These are phyloP conservation scores for Drosophila saltans DNA, from an alignment of 1,140 invertebrate genomes.

Conservation along the genomic window DNA sequence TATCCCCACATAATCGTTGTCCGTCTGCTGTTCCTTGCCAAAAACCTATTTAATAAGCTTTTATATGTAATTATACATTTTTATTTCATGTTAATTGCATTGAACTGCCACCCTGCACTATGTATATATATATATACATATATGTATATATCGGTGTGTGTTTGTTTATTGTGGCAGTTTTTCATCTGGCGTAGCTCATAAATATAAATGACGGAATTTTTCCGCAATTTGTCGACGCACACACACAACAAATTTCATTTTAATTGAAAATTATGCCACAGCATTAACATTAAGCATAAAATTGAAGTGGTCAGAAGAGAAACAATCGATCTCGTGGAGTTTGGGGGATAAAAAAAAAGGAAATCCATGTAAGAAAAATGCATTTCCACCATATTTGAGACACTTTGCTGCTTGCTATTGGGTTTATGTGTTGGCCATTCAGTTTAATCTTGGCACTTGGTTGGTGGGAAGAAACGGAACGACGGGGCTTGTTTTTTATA, in stretches of 20 bases:
- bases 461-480: neutral
- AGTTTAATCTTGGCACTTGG: slow-evolving; percentile 39
- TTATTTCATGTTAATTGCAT: slow-evolving; percentile 75
- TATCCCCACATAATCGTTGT: neutral
- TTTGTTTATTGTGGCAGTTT: slow-evolving; percentile 41
- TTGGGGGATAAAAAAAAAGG: neutral
- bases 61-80: slow-evolving; percentile 74
- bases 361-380: slow-evolving; percentile 37
- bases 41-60: slow-evolving; percentile 56
- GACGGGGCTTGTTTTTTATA: neutral
- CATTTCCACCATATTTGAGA: slow-evolving; percentile 16
- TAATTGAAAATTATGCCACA: slow-evolving; percentile 80
- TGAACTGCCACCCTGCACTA: slow-evolving; percentile 44
- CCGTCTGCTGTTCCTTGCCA: slow-evolving; percentile 15
- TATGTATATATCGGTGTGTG: neutral
- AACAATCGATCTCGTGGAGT: too few relatives aligned
- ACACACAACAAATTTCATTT: slow-evolving; percentile 77
- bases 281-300: slow-evolving; percentile 71
- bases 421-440: slow-evolving; percentile 33
- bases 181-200: slow-evolving; percentile 65
- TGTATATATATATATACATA: neutral
- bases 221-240: slow-evolving; percentile 63
- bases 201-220: slow-evolving; percentile 75
- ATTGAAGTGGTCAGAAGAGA: slow-evolving; percentile 45
- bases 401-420: slow-evolving; percentile 27